Conservation (phyloP, 2,113 vertebrate genomes). For the Sitta europaea region DNA sequence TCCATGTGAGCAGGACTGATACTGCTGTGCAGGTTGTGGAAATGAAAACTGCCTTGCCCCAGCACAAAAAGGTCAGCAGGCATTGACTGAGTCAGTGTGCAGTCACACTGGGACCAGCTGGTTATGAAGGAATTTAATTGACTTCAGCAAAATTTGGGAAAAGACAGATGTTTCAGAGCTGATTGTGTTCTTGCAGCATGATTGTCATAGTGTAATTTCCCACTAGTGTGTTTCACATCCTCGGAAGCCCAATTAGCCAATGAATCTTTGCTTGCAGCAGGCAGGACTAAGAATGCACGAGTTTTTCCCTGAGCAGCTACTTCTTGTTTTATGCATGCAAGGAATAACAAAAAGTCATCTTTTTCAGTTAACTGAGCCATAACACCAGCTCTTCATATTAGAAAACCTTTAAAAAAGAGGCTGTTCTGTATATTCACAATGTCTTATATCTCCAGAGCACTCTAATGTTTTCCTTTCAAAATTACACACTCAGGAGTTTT, state of each 20-base stretch:
- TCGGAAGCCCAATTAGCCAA: conserved; percentile 22
- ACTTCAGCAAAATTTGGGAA: background rate
- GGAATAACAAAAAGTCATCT: background rate
- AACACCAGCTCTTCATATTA: background rate
- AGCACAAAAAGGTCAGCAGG: background rate
- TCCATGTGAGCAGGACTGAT: background rate
- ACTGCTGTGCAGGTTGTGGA: background rate
- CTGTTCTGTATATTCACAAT: background rate
- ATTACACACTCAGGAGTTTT: background rate
- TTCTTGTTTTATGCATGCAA: background rate
- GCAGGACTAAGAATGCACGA: background rate
- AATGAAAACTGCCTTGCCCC: background rate
- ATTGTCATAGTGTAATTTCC: conserved; percentile 17
- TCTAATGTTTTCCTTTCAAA: background rate
- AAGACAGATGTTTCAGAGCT: conserved; percentile 50
- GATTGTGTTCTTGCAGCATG: background rate
- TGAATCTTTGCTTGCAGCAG: background rate
- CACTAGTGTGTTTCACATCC: background rate
- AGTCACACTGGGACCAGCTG: background rate
- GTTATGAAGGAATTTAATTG: conserved; percentile 16
- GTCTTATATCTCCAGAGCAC: background rate
- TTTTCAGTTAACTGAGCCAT: background rate
- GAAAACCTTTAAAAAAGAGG: background rate
- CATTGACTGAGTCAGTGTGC: background rate
- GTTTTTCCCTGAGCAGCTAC: background rate